Evolutionary conservation across 2,888 invertebrate species (phyloP).

Genomic region (Odontocolon sp.): DNA sequence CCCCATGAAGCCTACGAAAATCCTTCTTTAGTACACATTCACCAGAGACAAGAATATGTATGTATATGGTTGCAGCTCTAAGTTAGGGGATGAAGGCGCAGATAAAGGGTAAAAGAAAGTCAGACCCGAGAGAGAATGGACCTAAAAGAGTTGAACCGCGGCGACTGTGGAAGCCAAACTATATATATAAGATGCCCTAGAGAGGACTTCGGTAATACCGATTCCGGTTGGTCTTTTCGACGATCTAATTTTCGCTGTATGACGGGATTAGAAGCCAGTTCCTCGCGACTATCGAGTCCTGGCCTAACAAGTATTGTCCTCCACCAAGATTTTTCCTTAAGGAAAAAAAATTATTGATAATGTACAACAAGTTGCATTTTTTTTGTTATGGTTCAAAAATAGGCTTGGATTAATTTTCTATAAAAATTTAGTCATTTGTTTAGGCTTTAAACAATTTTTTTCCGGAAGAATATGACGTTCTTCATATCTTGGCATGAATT

Average conservation of each 20-base stretch:
- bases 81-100: slow-evolving; percentile 27
- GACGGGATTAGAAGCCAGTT: slow-evolving; percentile 75
- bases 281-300: slow-evolving; percentile 47
- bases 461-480: too few species aligned
- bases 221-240: slow-evolving; percentile 67
- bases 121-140: slow-evolving; percentile 23
- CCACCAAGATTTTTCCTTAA: slow-evolving; percentile 16
- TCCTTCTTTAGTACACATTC: slow-evolving; percentile 53
- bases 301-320: slow-evolving; percentile 55
- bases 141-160: slow-evolving; percentile 31
- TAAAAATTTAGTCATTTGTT: too few species aligned
- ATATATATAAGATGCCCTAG: slow-evolving; percentile 42
- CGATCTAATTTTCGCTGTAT: slow-evolving; percentile 78
- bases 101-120: slow-evolving; percentile 42
- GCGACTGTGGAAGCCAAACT: slow-evolving; percentile 8
- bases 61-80: slow-evolving; percentile 8
- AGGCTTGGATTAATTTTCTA: too few species aligned
- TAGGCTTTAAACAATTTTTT: too few species aligned
- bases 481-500: too few species aligned
- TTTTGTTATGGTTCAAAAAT: neutral
- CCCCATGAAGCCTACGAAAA: slow-evolving; percentile 42
- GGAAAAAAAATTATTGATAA: neutral
- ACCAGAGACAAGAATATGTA: slow-evolving; percentile 47
- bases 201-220: slow-evolving; percentile 63
- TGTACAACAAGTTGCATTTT: neutral